phyloP scores from a whole-genome alignment of 2,888 invertebrate species.

The Agrochola litura region DNA sequence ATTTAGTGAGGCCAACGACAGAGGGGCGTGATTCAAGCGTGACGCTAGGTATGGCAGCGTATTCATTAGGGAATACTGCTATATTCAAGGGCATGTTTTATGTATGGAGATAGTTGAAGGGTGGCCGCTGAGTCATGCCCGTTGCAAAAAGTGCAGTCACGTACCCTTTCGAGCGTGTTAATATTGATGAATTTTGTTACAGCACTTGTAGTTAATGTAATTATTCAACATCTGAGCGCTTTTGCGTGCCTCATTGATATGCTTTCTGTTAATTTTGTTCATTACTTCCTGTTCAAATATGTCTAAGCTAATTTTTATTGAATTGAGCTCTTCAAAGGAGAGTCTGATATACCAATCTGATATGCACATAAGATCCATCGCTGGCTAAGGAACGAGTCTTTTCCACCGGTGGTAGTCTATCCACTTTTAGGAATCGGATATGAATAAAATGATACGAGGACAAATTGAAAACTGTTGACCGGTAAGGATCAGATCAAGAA shows the following conservation, averaged over 20 bases:
- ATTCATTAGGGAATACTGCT: constrained; percentile 67
- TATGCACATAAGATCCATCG: neutral
- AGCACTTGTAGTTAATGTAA: constrained; percentile 6
- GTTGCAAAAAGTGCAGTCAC: constrained; percentile 45
- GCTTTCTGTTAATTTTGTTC: constrained; percentile 5
- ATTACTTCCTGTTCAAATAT: neutral
- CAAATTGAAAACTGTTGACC: neutral
- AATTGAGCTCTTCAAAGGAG: neutral
- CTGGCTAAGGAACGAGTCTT: neutral
- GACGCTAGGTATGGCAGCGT: constrained; percentile 69
- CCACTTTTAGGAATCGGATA: neutral
- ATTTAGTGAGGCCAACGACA: constrained; percentile 80
- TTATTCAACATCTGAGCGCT: constrained; percentile 10
- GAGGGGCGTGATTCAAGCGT: constrained; percentile 85
- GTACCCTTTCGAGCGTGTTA: constrained; percentile 23
- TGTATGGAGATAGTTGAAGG: constrained; percentile 38
- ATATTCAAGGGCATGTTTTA: constrained; percentile 65
- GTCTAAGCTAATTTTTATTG: neutral
- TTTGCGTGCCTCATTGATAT: neutral
- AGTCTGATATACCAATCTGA: neutral
- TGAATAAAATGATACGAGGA: neutral
- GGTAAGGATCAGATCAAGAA: neutral
- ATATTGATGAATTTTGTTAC: constrained; percentile 26
- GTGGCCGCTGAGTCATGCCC: constrained; percentile 41
- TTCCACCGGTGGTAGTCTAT: neutral